Evolutionary conservation across 2,113 vertebrate species (phyloP), one percentile per base, ranked within the genome.

Genomic region (Ciconia stormi): DNA sequence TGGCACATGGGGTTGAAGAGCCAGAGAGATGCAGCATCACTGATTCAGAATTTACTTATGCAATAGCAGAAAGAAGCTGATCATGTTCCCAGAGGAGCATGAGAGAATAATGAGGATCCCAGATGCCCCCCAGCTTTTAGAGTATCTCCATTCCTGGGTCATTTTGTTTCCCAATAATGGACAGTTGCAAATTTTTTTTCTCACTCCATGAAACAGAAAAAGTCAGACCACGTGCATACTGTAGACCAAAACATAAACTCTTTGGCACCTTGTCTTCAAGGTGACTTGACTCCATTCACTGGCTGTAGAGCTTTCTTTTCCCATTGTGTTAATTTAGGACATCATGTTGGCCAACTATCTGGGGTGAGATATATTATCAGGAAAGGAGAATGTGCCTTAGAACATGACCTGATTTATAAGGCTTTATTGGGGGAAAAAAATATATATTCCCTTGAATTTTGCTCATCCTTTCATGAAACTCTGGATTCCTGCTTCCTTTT

Each of bases 151-250:
- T 56, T 89, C 40, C 19, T 70, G 29, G 4, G 15, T 23, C 25
- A 21, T 40, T 36, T 38, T 52, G 32, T 38, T 77, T 78, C 91
- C 74, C 11, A 52, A 0, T 38, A 78, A 34, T 20, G 9, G 30
- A 36, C 27, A 21, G 15, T 11, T 67, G 7, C 20, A 5, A 19
- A 0, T 18, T 69, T 63, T 72, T 90, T 67, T 18, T 14, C 32
- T 53, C 49, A 78, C 4, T 14, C 4, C 8, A 40, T 49, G 19
- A 47, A 78, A 40, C 7, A 34, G 16, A 42, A 44, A 59, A 74
- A 42, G 5, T 85, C 34, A 56, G 40, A 27, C 47, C 1, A 5
- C 0, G 1, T 25, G 16, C 7, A 1, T 55, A 32, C 1, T 1
- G 0, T 16, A 36, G 20, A 89, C 50, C 5, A 59, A 62, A 87